A percentile compares a stretch with the other conserved stretches of the same genome.
Evolutionary conservation across 2,113 vertebrate genomes (phyloP).

Genomic region (Felis catus): DNA sequence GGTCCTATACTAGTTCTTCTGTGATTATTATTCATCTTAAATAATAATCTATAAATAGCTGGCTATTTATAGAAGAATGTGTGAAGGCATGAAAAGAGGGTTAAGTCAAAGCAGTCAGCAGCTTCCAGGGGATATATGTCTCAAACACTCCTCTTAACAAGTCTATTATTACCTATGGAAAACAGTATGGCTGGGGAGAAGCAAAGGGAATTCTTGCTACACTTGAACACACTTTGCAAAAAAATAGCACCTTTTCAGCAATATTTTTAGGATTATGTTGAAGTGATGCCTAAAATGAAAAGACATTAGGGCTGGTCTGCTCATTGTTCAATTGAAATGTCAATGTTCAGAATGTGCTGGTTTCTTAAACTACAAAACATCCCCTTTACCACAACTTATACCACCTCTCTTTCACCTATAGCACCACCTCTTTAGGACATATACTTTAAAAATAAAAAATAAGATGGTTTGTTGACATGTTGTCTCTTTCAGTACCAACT

Average conservation of each 20-base stretch:
- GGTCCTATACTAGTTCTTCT: background rate
- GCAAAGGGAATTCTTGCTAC: background rate
- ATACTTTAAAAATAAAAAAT: background rate
- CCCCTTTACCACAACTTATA: background rate
- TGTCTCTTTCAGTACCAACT: background rate
- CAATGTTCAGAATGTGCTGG: background rate
- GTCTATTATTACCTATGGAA: background rate
- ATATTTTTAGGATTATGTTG: background rate
- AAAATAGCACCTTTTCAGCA: background rate
- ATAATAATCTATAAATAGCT: background rate
- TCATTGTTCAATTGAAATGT: background rate
- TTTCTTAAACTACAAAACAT: background rate
- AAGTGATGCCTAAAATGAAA: background rate
- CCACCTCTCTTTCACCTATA: background rate
- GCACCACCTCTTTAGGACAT: background rate
- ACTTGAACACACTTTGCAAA: background rate
- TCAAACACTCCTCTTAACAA: slow-evolving; percentile 14
- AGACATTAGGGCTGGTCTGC: background rate
- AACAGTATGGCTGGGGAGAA: background rate
- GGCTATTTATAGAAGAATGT: background rate
- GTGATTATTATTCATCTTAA: background rate
- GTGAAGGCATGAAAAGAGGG: background rate
- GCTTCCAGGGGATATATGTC: background rate
- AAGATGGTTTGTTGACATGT: background rate
- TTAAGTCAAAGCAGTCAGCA: background rate